These are phyloP conservation scores for Spheniscus mendiculus DNA, from an alignment of 2,113 vertebrate species.

Conservation along the genomic window DNA sequence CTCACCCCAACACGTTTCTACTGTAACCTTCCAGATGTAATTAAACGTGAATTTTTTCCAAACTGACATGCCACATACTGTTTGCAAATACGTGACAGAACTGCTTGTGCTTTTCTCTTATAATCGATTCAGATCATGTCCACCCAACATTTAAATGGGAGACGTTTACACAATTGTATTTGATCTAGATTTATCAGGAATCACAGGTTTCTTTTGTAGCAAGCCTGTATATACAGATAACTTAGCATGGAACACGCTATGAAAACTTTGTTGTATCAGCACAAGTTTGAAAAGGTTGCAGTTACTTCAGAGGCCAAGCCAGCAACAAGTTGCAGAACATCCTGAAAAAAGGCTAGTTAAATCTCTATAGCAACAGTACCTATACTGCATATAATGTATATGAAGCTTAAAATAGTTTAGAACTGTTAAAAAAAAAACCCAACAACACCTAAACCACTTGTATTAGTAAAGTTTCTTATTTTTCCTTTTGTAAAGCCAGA, in stretches of 20 bases:
- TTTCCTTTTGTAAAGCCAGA: slow-evolving; percentile 10
- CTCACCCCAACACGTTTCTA: neutral
- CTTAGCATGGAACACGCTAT: neutral
- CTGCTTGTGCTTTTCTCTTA: slow-evolving; percentile 40
- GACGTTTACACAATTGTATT: neutral
- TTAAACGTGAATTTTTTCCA: neutral
- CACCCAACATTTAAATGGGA: neutral
- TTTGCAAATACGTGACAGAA: neutral
- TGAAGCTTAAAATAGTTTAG: neutral
- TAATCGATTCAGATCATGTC: neutral
- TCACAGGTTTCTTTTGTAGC: slow-evolving; percentile 28
- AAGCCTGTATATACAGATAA: neutral
- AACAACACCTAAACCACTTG: neutral
- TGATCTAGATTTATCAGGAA: slow-evolving; percentile 21
- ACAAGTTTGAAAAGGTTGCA: neutral
- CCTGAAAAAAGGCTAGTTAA: neutral
- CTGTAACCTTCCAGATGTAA: neutral
- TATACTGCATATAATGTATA: neutral
- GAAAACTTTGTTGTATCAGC: neutral
- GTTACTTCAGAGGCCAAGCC: neutral
- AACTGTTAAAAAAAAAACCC: neutral
- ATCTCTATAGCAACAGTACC: neutral
- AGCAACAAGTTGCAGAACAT: neutral
- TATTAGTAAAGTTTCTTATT: neutral
- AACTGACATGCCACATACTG: neutral